These are phyloP conservation scores for Drosophila miranda DNA, from an alignment of 1,140 invertebrate species.

Conservation along the genomic window DNA sequence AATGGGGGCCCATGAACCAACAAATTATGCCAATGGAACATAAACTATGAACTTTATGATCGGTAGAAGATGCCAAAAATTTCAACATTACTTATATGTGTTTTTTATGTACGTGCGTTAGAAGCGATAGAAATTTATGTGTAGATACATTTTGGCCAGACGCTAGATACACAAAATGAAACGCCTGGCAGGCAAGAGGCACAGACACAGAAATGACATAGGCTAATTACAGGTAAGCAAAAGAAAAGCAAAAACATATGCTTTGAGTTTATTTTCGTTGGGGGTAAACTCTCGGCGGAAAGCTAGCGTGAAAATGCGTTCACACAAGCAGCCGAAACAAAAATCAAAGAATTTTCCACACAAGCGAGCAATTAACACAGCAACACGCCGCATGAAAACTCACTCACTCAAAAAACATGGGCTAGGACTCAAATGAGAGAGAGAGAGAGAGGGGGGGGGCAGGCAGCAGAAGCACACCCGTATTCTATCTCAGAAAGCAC, in stretches of 20 bases:
- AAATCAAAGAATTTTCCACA: constrained; percentile 79
- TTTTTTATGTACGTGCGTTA: neutral
- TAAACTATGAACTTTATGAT: constrained; percentile 61
- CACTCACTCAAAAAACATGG: constrained; percentile 39
- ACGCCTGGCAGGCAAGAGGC: constrained; percentile 27
- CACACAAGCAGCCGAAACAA: constrained; percentile 43
- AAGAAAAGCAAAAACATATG: constrained; percentile 25
- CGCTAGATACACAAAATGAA: constrained; percentile 56
- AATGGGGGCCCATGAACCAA: constrained; percentile 11
- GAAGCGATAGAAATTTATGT: constrained; percentile 38
- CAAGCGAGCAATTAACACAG: constrained; percentile 78
- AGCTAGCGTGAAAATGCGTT: constrained; percentile 72
- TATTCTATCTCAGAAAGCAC: constrained; percentile 47
- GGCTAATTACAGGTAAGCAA: constrained; percentile 78
- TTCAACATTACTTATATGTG: constrained; percentile 52
- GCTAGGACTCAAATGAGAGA: constrained; percentile 7
- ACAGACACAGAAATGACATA: constrained; percentile 59
- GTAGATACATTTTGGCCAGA: constrained; percentile 55
- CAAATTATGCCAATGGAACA: constrained; percentile 33
- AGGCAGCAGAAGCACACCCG: neutral
- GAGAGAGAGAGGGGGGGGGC: neutral
- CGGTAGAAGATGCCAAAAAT: constrained; percentile 47
- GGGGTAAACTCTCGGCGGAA: constrained; percentile 35
- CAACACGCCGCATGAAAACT: constrained; percentile 35
- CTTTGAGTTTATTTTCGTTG: constrained; percentile 71